These are phyloP conservation scores for Coregonus suidteri DNA, from an alignment of 2,797 vertebrate genomes.

Conservation along the genomic window DNA sequence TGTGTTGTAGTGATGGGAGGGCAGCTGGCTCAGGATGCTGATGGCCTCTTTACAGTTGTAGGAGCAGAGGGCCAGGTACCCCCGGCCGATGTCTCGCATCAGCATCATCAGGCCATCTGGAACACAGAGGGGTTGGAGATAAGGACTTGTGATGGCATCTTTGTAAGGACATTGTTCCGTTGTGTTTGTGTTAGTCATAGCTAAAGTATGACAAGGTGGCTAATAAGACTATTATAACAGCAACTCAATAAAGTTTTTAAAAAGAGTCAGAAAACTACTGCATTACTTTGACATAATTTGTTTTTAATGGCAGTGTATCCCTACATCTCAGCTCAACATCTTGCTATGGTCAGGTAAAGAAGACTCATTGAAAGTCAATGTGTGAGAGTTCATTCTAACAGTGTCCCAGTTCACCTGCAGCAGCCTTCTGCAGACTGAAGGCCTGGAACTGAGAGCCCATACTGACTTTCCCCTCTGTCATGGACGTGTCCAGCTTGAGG, in stretches of 20 bases:
- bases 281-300: too few species aligned
- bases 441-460: slow-evolving; percentile 87
- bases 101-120: slow-evolving; percentile 89
- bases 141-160: too few species aligned
- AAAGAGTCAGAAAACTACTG: too few species aligned
- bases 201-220: not conserved
- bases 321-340: too few species aligned
- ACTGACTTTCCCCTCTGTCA: slow-evolving; percentile 84
- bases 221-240: too few species aligned
- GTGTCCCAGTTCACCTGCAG: slow-evolving; percentile 80
- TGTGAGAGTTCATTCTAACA: too few species aligned
- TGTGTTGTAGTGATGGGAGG: slow-evolving; percentile 96
- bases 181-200: not conserved
- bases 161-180: too few species aligned
- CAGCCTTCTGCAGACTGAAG: slow-evolving; percentile 88
- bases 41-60: slow-evolving; percentile 98
- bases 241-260: too few species aligned
- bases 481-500: slow-evolving; percentile 88
- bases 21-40: slow-evolving; percentile 88
- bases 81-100: slow-evolving; percentile 92
- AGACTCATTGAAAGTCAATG: too few species aligned
- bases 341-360: too few species aligned
- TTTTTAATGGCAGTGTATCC: too few species aligned
- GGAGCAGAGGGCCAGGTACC: slow-evolving; percentile 91
- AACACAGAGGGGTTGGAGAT: not conserved